Base-by-base conservation (phyloP, 1,140 invertebrate species). In the Drosophila repletoides region DNA sequence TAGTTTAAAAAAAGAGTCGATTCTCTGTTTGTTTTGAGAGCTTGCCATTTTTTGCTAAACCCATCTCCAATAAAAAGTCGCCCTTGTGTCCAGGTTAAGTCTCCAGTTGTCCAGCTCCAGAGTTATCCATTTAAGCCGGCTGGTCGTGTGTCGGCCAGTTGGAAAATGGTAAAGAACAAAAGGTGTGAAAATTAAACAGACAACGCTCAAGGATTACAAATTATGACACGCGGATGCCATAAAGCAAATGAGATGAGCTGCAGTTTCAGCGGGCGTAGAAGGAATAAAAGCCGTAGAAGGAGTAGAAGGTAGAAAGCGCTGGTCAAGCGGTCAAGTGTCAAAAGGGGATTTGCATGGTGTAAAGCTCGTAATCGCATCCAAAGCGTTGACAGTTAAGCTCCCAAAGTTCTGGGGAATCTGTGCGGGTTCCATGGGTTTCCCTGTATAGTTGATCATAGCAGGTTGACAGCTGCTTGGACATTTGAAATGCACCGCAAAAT, bases 121-220 rank as follows among this genome's bases (percentile, higher is more conserved):
- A 15, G 14, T 61, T 40, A 70, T 43, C 69, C 55, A 10, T 49
- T 73, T 83, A 83, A 83, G 38, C 75, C 45, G 31, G 10, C 43
- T 58, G 72, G 67, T 83, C 72, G 53, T 77, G 72, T 77, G 77
- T 73, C 64, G 29, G 41, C 51, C 51, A 68, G 72, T 73, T 9
- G 26, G 10, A 24, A 12, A 15, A 51, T 63, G 31, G 60, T 45
- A 64, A 43, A 55, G 64, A 45, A 79, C 71, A 80, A 86, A 86
- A 86, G 80, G 80, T 86, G 80, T 86, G 80, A 76, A 86, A 86
- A 86, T 86, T 86, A 86, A 86, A 86, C 80, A 86, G 80, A 53
- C 72, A 56, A 52, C 80, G 77, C 68, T 72, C 66, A 64, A 79
- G 80, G 80, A 86, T 86, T 86, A 86, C 80, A 86, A 86, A 86